Evolutionary conservation across 2,113 vertebrate species (phyloP), one percentile per base, ranked within the genome.

Genomic region (Muscicapa adusta): DNA sequence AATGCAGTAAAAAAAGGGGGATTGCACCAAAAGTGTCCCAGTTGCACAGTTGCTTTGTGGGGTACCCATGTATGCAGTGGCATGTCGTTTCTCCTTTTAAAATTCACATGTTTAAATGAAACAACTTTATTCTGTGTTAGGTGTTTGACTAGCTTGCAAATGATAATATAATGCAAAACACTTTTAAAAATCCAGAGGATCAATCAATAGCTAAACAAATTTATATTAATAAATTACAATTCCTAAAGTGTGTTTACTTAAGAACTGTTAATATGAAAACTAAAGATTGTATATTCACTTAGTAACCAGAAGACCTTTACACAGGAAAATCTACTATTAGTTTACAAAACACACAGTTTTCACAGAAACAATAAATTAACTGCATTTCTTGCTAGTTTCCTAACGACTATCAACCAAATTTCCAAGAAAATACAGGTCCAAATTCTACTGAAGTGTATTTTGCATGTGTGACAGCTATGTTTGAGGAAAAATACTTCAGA

Each of bases 261-360:
- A 63, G 12, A 56, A 26, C 51, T 40, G 6, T 65, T 80, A 28
- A 6, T 70, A 14, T 40, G 43, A 88, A 93, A 58, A 53, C 40
- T 50, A 26, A 54, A 51, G 26, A 23, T 24, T 36, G 1, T 80
- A 1, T 88, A 57, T 66, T 91, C 45, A 42, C 24, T 62, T 68
- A 47, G 4, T 48, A 84, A 85, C 18, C 7, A 54, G 34, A 58
- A 68, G 66, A 74, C 13, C 7, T 20, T 54, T 83, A 12, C 36
- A 78, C 4, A 3, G 40, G 15, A 91, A 74, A 25, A 56, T 45
- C n/a, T 88, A 10, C 25, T 67, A 0, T 65, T 61, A 8, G 43
- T 83, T 65, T 67, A 33, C 17, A 2, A 48, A 91, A 20, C 0
- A 0, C 0, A 0, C 10, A 33, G 20, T 84, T 91, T 60, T 57